A percentile compares a stretch with the other conserved stretches of the same genome.
Conservation (phyloP, 2,888 invertebrate species). For the Xanthia icteritia region DNA sequence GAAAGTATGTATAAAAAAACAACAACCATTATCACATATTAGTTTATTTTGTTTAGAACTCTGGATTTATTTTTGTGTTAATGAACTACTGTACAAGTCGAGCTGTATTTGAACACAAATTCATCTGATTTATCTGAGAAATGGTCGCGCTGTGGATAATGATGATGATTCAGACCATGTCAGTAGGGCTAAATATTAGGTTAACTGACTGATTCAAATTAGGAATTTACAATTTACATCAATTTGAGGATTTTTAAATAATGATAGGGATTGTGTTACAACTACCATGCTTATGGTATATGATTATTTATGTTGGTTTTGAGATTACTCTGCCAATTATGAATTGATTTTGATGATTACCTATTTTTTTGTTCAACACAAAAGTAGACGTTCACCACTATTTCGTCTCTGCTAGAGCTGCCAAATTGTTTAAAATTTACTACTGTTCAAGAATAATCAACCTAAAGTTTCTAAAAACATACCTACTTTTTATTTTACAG, state of each 20-base stretch:
- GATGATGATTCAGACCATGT: too few species aligned
- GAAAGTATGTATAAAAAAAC: constrained; percentile 86
- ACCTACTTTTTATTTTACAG: constrained; percentile 66
- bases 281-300: too few species aligned
- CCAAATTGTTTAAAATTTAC: neutral
- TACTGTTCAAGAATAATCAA: neutral
- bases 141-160: too few species aligned
- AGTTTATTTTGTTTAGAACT: neutral
- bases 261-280: too few species aligned
- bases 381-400: neutral
- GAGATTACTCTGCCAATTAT: too few species aligned
- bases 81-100: neutral
- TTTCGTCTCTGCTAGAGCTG: neutral
- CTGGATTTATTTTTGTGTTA: neutral
- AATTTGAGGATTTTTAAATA: neutral
- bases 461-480: neutral
- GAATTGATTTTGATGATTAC: too few species aligned
- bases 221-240: too few species aligned
- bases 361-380: neutral
- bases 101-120: neutral
- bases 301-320: too few species aligned
- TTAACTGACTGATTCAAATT: too few species aligned
- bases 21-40: too few species aligned
- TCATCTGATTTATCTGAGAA: too few species aligned
- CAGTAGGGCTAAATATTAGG: neutral